Evolutionary conservation across 2,888 invertebrate genomes (phyloP).

Genomic region (Andrena camellia): DNA sequence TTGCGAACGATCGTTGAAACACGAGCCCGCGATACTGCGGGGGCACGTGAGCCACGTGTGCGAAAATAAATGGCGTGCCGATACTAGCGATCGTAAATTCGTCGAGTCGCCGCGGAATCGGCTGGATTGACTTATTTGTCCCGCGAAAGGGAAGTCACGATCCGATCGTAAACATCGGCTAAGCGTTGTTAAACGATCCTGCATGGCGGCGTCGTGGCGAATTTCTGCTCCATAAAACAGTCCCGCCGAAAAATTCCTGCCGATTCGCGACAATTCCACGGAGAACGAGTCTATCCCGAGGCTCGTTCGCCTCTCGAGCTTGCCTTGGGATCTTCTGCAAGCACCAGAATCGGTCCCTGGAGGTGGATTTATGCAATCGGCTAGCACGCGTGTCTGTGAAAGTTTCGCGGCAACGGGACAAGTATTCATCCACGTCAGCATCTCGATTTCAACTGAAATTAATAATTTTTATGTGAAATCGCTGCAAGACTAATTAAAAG

Average conservation of each 20-base stretch:
- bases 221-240: constrained; percentile 1
- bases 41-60: neutral
- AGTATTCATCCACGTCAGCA: no score
- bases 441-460: no score
- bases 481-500: no score
- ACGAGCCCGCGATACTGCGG: constrained; percentile 1
- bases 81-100: constrained; percentile 37
- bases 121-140: constrained; percentile 43
- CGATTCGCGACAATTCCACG: constrained; percentile 20
- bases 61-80: constrained; percentile 39
- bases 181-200: constrained; percentile 32
- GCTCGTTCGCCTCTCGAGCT: neutral
- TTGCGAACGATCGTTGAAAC: neutral
- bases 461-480: no score
- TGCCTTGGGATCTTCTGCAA: neutral
- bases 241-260: constrained; percentile 1
- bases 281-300: constrained; percentile 8
- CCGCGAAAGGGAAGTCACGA: constrained; percentile 46
- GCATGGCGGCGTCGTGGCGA: constrained; percentile 9
- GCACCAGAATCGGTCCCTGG: constrained; percentile 26
- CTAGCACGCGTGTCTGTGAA: constrained; percentile 31
- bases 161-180: constrained; percentile 46
- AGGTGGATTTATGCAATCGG: constrained; percentile 12
- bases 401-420: neutral
- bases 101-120: constrained; percentile 39